phyloP scores from a whole-genome alignment of 2,113 vertebrate genomes.

The Salminus brasiliensis region DNA sequence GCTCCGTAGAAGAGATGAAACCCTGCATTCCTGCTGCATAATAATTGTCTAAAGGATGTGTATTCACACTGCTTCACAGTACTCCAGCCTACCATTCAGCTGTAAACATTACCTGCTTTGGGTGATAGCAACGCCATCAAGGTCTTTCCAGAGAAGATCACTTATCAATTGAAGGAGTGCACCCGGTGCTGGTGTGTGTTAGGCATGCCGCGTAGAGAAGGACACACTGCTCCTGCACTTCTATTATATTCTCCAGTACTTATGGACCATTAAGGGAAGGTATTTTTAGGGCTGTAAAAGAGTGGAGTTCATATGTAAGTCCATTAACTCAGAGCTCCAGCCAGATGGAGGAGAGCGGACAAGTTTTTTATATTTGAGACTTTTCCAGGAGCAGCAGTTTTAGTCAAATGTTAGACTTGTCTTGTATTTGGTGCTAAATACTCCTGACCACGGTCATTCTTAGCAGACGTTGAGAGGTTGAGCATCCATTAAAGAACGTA shows the following conservation, averaged over 20 bases:
- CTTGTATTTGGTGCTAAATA: too few relatives aligned
- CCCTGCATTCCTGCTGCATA: neutral
- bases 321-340: too few relatives aligned
- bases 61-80: too few relatives aligned
- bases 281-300: neutral
- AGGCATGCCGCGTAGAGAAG: neutral
- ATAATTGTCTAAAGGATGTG: neutral
- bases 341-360: neutral
- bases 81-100: neutral
- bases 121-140: too few relatives aligned
- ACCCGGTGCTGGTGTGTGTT: neutral
- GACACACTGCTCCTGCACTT: neutral
- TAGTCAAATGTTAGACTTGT: too few relatives aligned
- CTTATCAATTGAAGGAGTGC: neutral
- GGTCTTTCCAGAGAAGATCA: neutral
- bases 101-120: conserved; percentile 4
- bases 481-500: too few relatives aligned
- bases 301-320: neutral
- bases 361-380: neutral
- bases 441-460: too few relatives aligned
- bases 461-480: too few relatives aligned
- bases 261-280: neutral
- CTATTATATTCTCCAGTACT: neutral
- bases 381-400: too few relatives aligned
- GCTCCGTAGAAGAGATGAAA: too few relatives aligned